A percentile compares a stretch with the other conserved stretches of the same genome.
Evolutionary conservation across 2,113 vertebrate species (phyloP).

Genomic region (Setophaga petechia): DNA sequence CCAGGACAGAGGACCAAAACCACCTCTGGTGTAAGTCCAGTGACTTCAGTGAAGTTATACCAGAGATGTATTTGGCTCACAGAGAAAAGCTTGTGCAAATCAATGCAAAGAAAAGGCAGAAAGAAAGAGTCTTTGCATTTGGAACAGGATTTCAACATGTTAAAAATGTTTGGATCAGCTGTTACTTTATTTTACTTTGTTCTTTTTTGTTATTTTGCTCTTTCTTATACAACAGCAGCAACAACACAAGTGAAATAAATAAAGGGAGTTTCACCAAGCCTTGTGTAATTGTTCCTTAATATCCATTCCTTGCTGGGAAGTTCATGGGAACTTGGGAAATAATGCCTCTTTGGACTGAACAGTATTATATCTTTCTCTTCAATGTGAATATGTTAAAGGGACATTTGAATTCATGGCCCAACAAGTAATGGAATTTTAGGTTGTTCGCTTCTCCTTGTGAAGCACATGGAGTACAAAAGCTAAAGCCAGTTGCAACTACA

Average conservation of each 20-base stretch:
- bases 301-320: conserved; percentile 3
- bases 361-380: background rate
- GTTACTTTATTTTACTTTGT: conserved; percentile 60
- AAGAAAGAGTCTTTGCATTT: conserved; percentile 23
- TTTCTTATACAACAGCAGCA: conserved; percentile 65
- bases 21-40: conserved; percentile 62
- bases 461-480: background rate
- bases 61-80: conserved; percentile 61
- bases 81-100: conserved; percentile 42
- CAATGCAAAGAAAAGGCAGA: conserved; percentile 42
- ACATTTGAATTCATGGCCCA: background rate
- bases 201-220: conserved; percentile 69
- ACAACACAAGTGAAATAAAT: conserved; percentile 71
- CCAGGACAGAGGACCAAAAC: conserved; percentile 56
- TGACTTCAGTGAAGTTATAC: conserved; percentile 64
- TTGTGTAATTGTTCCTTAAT: conserved; percentile 53
- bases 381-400: background rate
- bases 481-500: background rate
- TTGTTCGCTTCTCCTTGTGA: background rate
- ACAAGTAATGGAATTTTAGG: background rate
- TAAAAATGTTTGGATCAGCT: conserved; percentile 60
- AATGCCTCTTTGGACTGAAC: background rate
- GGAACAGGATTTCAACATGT: background rate
- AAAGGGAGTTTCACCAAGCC: conserved; percentile 70
- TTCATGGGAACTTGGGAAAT: background rate